A percentile compares a stretch with the other conserved stretches of the same genome.
phyloP scores from a whole-genome alignment of 2,888 invertebrate genomes.

The Galeopsomyia nigrocyanea region DNA sequence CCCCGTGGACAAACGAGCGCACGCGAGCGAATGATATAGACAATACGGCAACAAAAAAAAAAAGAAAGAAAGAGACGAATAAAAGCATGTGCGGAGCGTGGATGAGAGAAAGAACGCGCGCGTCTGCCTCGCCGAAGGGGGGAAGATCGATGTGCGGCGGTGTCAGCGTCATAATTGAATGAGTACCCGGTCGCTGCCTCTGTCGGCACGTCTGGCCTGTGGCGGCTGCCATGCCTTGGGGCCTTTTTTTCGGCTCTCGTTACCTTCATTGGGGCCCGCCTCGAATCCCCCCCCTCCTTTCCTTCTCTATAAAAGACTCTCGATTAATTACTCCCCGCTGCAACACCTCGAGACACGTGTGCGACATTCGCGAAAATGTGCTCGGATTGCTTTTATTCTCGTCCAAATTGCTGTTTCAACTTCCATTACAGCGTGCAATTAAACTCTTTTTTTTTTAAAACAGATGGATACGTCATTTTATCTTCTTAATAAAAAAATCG shows the following conservation, averaged over 20 bases:
- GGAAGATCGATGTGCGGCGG: constrained; percentile 64
- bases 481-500: too few relatives aligned
- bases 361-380: too few relatives aligned
- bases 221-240: constrained; percentile 48
- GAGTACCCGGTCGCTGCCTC: constrained; percentile 57
- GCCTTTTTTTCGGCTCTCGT: constrained; percentile 50
- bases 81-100: not conserved
- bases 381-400: too few relatives aligned
- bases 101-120: constrained; percentile 1
- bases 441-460: too few relatives aligned
- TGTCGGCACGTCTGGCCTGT: constrained; percentile 52
- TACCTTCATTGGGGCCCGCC: constrained; percentile 8
- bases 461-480: too few relatives aligned
- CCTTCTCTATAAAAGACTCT: constrained; percentile 41
- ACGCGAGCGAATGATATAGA: not conserved
- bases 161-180: constrained; percentile 68
- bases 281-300: not conserved
- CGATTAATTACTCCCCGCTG: constrained; percentile 60
- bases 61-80: constrained; percentile 1
- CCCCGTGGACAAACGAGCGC: not conserved
- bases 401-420: too few relatives aligned
- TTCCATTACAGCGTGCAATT: too few relatives aligned
- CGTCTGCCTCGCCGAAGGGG: constrained; percentile 15
- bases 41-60: not conserved
- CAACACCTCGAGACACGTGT: not conserved